Evolutionary conservation across 2,113 vertebrate genomes (phyloP), one percentile per base, ranked within the genome.

Genomic region (Pelvicachromis taeniatus): DNA sequence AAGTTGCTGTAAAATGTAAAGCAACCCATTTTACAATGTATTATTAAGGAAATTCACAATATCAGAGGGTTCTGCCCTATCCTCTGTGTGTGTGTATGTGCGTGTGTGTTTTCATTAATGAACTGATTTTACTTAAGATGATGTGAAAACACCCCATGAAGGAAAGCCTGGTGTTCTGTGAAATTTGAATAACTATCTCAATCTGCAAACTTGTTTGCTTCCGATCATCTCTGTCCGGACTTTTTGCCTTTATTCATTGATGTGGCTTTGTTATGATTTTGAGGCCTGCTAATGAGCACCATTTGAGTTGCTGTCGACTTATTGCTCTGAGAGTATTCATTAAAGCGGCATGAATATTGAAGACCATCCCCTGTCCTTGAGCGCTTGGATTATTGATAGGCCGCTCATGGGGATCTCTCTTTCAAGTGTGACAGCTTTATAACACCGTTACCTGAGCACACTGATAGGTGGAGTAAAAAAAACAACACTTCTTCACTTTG

Each of bases 311-410:
- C 52, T 80, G 58, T 68, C 83, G 85, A 80, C 87, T 92, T 87
- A 88, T 87, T 77, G n/a, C 85, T 90, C 31, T 29, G 75, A 68
- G 81, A 91, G 92, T 88, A 92, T 89, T 88, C 81, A 92, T 87
- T 79, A 70, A 11, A 31, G 12, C 1, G 0, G 3, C 79, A 93
- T 92, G 82, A 86, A 94, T 91, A 92, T 91, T 87, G 79, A 93
- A 55, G 61, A 6, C 12, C 14, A 21, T 29, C 85, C 58, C 26
- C 56, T 35, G 84, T 83, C 68, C 81, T 75, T 23, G 56, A 85
- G 77, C 40, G 5, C 59, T 59, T 87, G 81, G 82, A 85, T 90
- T 88, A 84, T 86, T 94, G 83, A 91, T 90, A 40, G 77, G 54
- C 55, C 40, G 78, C 81, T 90, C 82, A 78, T 77, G 61, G 73